Evolutionary conservation across 2,113 vertebrate species (phyloP), one percentile per base, ranked within the genome.

Genomic region (Ophiodon elongatus): DNA sequence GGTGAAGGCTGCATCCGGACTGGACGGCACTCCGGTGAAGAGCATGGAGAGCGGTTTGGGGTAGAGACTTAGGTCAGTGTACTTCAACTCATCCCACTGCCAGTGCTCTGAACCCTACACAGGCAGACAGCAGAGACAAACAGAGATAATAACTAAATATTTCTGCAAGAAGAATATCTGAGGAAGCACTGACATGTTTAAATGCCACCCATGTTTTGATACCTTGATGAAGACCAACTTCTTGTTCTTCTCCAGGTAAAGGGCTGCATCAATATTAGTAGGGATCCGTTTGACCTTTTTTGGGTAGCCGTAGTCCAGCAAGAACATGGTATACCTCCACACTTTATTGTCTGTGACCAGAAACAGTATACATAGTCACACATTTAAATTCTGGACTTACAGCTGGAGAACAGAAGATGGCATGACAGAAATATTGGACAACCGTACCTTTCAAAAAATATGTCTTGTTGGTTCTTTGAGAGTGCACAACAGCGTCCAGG

Each of bases 151-250:
- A 50, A 83, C 0, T 19, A 35, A 59, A 1, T 6, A 27, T 71
- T 43, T 52, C 13, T 37, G 17, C 13, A 31, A 64, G 6, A 60
- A 27, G 15, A 57, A 33, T 45, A 23, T 7, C 45, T 57, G 15
- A 50, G 8, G 57, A n/a, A 7, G 11, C 11, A 11, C 19, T 13
- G 6, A 37, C 4, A 17, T 31, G 14, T 59, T 27, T 35, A 56
- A 19, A 25, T 60, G 60, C 10, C 68, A 2, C 19, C 54, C 13
- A 39, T 65, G 37, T 35, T 33, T 84, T 35, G 21, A 63, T 52
- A 98, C 97, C 97, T 98, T 97, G 85, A 98, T 96, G 35, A 98
- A 95, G 89, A 98, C 92, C 33, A 98, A 90, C 88, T 97, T 97
- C 90, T 96, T 93, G 90, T 97, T 97, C 86, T 77, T 91, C 85